A percentile compares a stretch with the other conserved stretches of the same genome.
Evolutionary conservation across 2,113 vertebrate genomes (phyloP).

Genomic region (Porphyrio hochstetteri): DNA sequence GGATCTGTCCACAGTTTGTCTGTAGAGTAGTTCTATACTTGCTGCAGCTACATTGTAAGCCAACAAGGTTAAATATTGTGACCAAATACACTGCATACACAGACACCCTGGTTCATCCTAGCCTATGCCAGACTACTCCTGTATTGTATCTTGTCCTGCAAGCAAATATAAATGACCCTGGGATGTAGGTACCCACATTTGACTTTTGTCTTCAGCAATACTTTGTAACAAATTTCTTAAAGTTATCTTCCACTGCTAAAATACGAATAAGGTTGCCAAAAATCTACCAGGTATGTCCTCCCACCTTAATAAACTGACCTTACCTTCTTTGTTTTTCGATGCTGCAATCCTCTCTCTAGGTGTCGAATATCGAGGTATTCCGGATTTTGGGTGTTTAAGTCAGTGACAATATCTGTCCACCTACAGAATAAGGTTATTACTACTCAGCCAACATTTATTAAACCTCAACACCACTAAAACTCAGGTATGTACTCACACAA

Average conservation of each 20-base stretch:
- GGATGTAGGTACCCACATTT: not conserved
- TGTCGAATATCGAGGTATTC: conserved; percentile 97
- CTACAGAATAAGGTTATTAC: conserved; percentile 66
- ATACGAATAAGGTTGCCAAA: not conserved
- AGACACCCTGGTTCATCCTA: not conserved
- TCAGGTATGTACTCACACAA: rapidly evolving
- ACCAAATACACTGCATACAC: not conserved
- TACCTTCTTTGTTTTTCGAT: conserved; percentile 98
- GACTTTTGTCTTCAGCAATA: not conserved
- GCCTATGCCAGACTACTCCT: not conserved
- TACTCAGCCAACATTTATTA: not conserved
- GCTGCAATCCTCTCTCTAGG: conserved; percentile 92
- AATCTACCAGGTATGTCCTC: not conserved
- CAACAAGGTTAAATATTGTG: not conserved
- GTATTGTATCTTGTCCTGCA: not conserved
- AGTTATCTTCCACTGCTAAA: not conserved
- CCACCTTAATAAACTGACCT: not conserved
- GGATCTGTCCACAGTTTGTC: not conserved
- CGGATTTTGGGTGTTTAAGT: conserved; percentile 97
- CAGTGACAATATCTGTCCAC: conserved; percentile 94
- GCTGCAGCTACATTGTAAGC: not conserved
- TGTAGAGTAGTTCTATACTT: not conserved
- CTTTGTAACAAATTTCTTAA: not conserved
- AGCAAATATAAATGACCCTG: not conserved
- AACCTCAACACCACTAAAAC: not conserved